These are phyloP conservation scores for Sandelia bainsii DNA, from an alignment of 2,797 vertebrate species.

Conservation along the genomic window DNA sequence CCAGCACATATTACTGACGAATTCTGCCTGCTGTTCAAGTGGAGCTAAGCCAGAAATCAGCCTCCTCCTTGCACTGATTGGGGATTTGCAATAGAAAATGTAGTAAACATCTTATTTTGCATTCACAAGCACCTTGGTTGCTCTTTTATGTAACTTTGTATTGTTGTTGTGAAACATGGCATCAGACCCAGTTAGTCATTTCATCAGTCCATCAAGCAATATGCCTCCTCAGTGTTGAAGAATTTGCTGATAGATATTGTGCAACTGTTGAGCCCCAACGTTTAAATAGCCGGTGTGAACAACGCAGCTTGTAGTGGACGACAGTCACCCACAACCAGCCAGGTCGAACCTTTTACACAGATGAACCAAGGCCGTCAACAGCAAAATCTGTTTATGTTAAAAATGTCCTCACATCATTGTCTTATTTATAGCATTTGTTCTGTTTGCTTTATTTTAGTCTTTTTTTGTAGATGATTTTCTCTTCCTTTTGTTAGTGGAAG, in stretches of 20 bases:
- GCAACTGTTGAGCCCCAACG: background rate
- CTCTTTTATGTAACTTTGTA: slow-evolving; percentile 7
- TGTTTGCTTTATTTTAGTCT: slow-evolving; percentile 1
- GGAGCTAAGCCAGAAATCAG: slow-evolving; percentile 29
- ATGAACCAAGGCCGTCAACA: slow-evolving; percentile 11
- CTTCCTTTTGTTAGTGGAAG: too few species aligned
- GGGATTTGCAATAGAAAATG: slow-evolving; percentile 22
- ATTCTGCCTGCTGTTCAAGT: slow-evolving; percentile 47
- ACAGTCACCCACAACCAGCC: slow-evolving; percentile 11
- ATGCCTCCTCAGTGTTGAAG: background rate
- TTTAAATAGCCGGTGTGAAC: slow-evolving; percentile 30
- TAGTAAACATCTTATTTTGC: slow-evolving; percentile 21
- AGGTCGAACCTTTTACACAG: slow-evolving; percentile 25
- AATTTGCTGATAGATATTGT: slow-evolving; percentile 12
- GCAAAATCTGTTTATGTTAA: slow-evolving; percentile 8
- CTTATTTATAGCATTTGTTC: background rate
- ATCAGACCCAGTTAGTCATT: slow-evolving; percentile 12
- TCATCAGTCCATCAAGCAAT: slow-evolving; percentile 1
- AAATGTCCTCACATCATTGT: slow-evolving; percentile 21
- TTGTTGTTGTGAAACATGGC: background rate
- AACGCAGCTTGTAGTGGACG: slow-evolving; percentile 14
- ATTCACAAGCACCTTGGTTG: slow-evolving; percentile 3
- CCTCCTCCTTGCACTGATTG: slow-evolving; percentile 24
- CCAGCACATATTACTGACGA: slow-evolving; percentile 45
- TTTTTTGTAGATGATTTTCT: background rate